Base-by-base conservation (phyloP, 2,888 invertebrate species). In the Erebia ligea region DNA sequence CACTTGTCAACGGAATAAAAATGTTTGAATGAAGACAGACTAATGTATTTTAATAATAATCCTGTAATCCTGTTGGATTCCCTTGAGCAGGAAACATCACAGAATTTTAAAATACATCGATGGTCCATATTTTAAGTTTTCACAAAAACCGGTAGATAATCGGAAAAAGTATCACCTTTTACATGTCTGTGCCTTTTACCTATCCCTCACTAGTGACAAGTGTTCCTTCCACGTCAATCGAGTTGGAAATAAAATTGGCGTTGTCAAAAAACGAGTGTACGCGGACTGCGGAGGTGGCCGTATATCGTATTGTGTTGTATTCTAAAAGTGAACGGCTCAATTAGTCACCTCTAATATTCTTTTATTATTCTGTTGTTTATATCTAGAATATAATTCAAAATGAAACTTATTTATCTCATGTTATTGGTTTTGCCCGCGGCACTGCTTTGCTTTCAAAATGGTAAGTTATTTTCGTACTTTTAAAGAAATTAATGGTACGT, bases 381-480 rank as follows among this genome's bases (percentile, higher is more conserved):
- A 77, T 77, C 77, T 75, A 77, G 73, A 76, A 76, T 78, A 72
- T 78, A 76, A 78, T 78, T 82, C 78, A 94, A 88, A 86, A 97
- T 97, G 97, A 96, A 95, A 90, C 93, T 95, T 81, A 91, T 96
- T 81, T 94, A 95, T 85, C 87, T 97, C 80, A 82, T 87, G 67
- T 83, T 97, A 69, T 82, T 97, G 81, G 95, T 96, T 79, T 89
- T 97, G 76, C 97, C 97, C 79, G 95, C 96, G 48, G 94, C 96
- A 61, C 94, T 97, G 77, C 94, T 96, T 78, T 95, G 95, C 77
- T 94, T 96, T 76, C 95, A 95, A 86, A 94, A 92, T 88, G 96
- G 97, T 97, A 94, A 96, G 96, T 76, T 52, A 68, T 78, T 75
- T 80, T 79, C 81, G 80, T 74, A 75, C 79, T 77, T 79, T 67